phyloP scores from a whole-genome alignment of 2,113 vertebrate species.

The Willisornis vidua region DNA sequence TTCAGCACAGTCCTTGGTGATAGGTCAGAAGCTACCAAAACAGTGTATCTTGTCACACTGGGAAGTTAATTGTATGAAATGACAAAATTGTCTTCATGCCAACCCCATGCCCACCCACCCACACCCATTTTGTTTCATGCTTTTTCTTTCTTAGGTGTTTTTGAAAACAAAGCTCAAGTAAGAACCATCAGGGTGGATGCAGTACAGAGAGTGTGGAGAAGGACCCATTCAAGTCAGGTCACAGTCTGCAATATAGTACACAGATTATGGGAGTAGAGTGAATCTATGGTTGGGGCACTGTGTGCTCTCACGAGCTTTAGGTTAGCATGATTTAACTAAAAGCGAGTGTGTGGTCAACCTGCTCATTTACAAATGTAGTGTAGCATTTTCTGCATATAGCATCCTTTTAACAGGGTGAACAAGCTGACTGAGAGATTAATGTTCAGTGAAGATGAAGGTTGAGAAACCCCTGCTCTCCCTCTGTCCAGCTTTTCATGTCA shows the following conservation, averaged over 20 bases:
- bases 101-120: fast-evolving
- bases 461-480: not conserved
- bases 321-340: not conserved
- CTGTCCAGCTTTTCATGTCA: not conserved
- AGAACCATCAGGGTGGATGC: not conserved
- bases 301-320: not conserved
- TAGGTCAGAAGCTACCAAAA: not conserved
- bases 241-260: not conserved
- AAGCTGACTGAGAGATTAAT: not conserved
- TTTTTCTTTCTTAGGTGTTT: not conserved
- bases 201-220: not conserved
- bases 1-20: not conserved
- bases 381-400: not conserved
- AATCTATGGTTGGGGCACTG: not conserved
- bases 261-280: not conserved
- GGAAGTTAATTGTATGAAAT: not conserved
- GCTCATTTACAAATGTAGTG: not conserved
- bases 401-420: not conserved
- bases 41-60: not conserved
- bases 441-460: not conserved
- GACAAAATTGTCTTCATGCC: not conserved
- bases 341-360: fast-evolving
- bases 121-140: not conserved
- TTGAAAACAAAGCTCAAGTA: not conserved
- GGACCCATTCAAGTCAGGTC: not conserved